Evolutionary conservation across 2,888 invertebrate genomes (phyloP).

Genomic region (Arenicola marina): DNA sequence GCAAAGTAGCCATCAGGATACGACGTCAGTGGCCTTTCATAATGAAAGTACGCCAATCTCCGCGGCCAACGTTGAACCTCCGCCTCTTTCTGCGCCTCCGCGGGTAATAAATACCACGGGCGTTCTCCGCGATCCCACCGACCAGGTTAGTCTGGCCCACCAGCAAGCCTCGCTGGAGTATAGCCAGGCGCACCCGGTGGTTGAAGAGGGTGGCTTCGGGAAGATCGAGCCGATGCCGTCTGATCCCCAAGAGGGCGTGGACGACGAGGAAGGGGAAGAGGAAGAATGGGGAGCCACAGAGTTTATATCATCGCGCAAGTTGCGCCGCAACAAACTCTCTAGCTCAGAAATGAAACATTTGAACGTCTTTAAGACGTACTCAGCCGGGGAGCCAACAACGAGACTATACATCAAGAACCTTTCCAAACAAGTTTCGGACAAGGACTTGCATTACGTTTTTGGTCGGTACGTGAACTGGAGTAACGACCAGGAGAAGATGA

Average conservation of each 20-base stretch:
- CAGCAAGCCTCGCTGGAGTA: background rate
- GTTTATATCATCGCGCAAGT: slow-evolving; percentile 70
- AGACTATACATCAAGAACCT: slow-evolving; percentile 93
- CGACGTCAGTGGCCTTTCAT: background rate
- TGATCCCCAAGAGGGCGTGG: background rate
- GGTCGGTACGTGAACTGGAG: slow-evolving; percentile 69
- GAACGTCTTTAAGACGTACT: slow-evolving; percentile 84
- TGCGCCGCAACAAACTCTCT: slow-evolving; percentile 73
- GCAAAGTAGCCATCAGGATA: background rate
- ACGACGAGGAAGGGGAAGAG: slow-evolving; percentile 38
- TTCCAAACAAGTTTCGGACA: slow-evolving; percentile 76
- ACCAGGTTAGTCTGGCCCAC: background rate
- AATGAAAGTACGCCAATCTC: background rate
- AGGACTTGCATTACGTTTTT: slow-evolving; percentile 74
- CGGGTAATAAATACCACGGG: no score
- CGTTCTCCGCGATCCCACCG: background rate
- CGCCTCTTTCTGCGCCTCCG: background rate
- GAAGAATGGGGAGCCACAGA: slow-evolving; percentile 43
- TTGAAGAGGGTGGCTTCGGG: slow-evolving; percentile 48
- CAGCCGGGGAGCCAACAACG: slow-evolving; percentile 78
- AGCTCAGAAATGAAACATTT: slow-evolving; percentile 66
- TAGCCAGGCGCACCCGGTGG: no score
- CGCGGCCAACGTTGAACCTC: background rate
- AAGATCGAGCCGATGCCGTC: slow-evolving; percentile 43
- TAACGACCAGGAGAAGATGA: slow-evolving; percentile 60